Base-by-base conservation (phyloP, 2,113 vertebrate genomes). In the Callorhinus ursinus region DNA sequence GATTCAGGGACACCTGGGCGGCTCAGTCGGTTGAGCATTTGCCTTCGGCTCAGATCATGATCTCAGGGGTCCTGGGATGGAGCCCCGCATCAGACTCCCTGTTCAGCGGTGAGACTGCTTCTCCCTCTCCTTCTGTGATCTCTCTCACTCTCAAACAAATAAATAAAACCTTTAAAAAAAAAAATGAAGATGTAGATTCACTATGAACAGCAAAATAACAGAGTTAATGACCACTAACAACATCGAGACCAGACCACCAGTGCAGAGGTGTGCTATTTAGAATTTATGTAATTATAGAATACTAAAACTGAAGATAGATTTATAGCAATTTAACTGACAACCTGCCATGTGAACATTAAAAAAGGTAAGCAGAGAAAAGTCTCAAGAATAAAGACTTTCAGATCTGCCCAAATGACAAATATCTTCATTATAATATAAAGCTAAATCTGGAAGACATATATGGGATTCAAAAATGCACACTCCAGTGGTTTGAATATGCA, bases 321-420 rank as follows among this genome's bases (percentile, higher is more conserved):
- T 55, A 93, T 4, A 93, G 39, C 72, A 39, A 33, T 24, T 71
- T 67, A 77, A 79, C 7, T 80, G 89, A 92, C 76, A 97, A 33
- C 19, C 46, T 77, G 49, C 63, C 2, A 13, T 16, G 18, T 24
- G 46, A 69, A 92, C 21, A 59, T 16, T 59, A 53, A 14, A 36
- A 86, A 71, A 84, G 36, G 74, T 7, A 87, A 96, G 90, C 82
- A 94, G 57, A 90, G 85, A 91, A 24, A 72, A 67, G 14, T 65
- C 36, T 67, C 65, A 65, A 59, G 74, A 55, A 92, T 51, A 93
- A 93, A 63, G n/a, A 36, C 65, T 90, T 86, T 92, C 4, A 5
- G 76, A 88, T 80, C n/a, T 83, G 49, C 39, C 51, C 89, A 81
- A 53, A 90, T 89, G 83, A 96, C 89, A 96, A 95, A 85, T 81